phyloP scores from a whole-genome alignment of 1,140 invertebrate species.

The Anoplophora glabripennis region DNA sequence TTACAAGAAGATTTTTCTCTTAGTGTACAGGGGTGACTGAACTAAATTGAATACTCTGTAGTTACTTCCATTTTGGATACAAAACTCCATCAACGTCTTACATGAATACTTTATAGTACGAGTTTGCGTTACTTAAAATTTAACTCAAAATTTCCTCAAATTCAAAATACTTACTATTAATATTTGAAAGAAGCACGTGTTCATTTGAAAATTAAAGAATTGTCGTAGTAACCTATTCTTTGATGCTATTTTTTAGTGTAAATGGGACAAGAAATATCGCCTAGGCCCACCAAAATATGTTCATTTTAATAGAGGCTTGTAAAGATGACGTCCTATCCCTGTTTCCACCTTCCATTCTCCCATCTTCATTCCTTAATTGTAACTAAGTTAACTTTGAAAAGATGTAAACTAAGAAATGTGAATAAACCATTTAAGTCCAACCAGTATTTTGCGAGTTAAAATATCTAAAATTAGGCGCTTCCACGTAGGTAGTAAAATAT shows the following conservation, averaged over 20 bases:
- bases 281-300: constrained; percentile 49
- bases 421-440: neutral
- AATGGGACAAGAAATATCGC: constrained; percentile 50
- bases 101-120: too few species aligned
- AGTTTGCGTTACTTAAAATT: too few species aligned
- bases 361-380: neutral
- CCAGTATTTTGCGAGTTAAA: neutral
- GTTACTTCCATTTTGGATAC: too few species aligned
- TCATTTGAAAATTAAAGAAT: neutral
- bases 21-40: neutral
- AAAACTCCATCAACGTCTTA: too few species aligned
- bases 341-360: neutral
- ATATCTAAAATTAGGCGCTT: neutral
- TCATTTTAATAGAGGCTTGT: constrained; percentile 63
- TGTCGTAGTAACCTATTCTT: constrained; percentile 2
- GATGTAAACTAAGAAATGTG: neutral
- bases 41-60: too few species aligned
- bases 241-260: constrained; percentile 38
- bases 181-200: neutral
- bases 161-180: neutral
- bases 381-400: neutral
- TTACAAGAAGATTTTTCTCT: neutral
- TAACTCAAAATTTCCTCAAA: neutral
- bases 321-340: constrained; percentile 32
- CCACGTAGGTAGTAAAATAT: neutral